Evolutionary conservation across 23 tunicate genomes (phyloP).

Genomic region (Trididemnum nubilum): DNA sequence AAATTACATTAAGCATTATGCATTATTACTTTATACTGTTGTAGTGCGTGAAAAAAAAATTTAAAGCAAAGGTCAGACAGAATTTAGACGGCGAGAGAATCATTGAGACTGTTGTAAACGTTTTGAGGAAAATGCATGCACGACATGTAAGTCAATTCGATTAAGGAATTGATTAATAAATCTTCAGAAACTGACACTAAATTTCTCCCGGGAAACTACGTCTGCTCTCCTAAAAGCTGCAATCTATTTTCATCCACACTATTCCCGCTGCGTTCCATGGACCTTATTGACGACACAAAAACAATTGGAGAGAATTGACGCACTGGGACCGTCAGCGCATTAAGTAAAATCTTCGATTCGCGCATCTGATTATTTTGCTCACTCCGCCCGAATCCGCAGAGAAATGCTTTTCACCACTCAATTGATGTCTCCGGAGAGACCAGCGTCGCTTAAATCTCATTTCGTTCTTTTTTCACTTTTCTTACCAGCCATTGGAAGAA

Average conservation of each 20-base stretch:
- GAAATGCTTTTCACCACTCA: background rate
- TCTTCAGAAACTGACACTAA: background rate
- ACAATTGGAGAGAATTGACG: conserved; percentile 30
- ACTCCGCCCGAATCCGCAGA: conserved; percentile 28
- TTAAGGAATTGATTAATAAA: background rate
- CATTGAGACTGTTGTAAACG: too few species aligned
- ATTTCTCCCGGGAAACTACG: conserved; percentile 10
- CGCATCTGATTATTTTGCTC: background rate
- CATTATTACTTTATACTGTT: too few species aligned
- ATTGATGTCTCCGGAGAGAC: conserved; percentile 77
- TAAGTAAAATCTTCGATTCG: background rate
- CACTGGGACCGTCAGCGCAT: conserved; percentile 29
- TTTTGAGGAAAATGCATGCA: too few species aligned
- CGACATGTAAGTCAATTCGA: too few species aligned
- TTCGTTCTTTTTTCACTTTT: background rate
- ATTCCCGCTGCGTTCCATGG: conserved; percentile 26
- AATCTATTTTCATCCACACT: conserved; percentile 19
- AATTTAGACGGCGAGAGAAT: too few species aligned
- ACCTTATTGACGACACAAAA: background rate
- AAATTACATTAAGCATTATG: too few species aligned
- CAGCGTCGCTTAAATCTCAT: conserved; percentile 29
- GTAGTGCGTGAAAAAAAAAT: too few species aligned
- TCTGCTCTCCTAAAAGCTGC: background rate
- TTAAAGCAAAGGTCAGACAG: too few species aligned
- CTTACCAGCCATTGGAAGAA: background rate